phyloP scores from a whole-genome alignment of 2,797 vertebrate species.

The Myripristis jacobus region DNA sequence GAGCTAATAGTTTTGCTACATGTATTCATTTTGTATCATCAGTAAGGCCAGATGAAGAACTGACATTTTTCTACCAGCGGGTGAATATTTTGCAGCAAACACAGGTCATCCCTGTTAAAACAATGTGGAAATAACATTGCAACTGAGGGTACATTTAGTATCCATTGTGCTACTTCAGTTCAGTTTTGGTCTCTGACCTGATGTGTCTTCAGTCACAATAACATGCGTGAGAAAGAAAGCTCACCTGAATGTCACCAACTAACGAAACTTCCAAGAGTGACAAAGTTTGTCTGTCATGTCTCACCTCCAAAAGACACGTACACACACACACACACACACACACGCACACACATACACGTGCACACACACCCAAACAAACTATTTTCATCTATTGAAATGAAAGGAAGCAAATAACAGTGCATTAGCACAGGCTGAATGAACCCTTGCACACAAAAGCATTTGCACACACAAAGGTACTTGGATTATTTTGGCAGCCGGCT shows the following conservation, averaged over 20 bases:
- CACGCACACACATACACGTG: not conserved
- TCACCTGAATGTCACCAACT: not conserved
- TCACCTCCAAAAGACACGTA: slow-evolving; percentile 21
- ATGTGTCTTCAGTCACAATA: not conserved
- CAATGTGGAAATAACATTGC: not conserved
- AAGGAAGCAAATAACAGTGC: slow-evolving; percentile 72
- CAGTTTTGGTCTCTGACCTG: not conserved
- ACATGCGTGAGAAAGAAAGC: not conserved
- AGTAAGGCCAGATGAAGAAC: not conserved
- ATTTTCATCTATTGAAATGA: slow-evolving; percentile 70
- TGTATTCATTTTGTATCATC: not conserved
- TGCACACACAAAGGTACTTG: slow-evolving; percentile 74
- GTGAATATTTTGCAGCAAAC: not conserved
- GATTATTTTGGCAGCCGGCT: slow-evolving; percentile 78
- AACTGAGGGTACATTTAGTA: no score
- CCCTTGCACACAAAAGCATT: slow-evolving; percentile 61
- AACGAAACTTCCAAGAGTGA: not conserved
- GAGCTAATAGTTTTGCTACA: no score
- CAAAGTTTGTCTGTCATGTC: not conserved
- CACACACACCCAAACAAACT: slow-evolving; percentile 47
- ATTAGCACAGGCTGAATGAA: slow-evolving; percentile 53
- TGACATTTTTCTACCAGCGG: not conserved
- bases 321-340: not conserved
- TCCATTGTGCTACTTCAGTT: not conserved
- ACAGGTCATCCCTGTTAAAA: not conserved